Evolutionary conservation across 2,797 vertebrate genomes (phyloP).

Genomic region (Cynodonichthys magdalenae): DNA sequence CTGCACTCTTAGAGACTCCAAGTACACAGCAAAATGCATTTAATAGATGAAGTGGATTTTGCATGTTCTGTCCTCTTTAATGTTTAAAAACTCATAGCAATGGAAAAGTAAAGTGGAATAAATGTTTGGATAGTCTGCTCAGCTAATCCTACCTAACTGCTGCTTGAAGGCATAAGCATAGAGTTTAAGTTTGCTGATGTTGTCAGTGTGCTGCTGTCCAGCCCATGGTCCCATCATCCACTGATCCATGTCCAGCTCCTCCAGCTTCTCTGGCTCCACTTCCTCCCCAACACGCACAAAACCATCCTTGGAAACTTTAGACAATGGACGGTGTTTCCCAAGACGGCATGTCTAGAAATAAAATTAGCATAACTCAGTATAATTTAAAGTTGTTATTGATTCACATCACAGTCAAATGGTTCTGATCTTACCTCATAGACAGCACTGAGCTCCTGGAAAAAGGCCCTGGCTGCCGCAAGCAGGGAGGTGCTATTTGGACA

Average conservation of each 20-base stretch:
- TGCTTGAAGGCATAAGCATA: conserved; percentile 93
- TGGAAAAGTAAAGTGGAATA: background rate
- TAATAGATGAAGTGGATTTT: too few relatives aligned
- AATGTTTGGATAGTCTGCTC: background rate
- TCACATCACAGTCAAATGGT: background rate
- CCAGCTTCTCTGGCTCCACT: conserved; percentile 80
- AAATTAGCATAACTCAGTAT: background rate
- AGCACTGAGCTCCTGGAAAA: conserved; percentile 96
- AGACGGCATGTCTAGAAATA: conserved; percentile 89
- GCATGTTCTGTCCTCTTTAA: too few relatives aligned
- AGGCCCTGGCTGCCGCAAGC: conserved; percentile 89
- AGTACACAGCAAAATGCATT: too few relatives aligned
- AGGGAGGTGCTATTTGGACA: conserved; percentile 94
- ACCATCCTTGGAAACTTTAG: conserved; percentile 92
- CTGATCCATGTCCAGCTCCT: conserved; percentile 88
- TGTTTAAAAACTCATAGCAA: background rate
- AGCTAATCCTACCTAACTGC: conserved; percentile 86
- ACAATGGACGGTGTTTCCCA: conserved; percentile 96
- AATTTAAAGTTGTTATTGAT: background rate
- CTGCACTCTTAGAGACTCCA: too few relatives aligned
- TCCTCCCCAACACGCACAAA: conserved; percentile 89
- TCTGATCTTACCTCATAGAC: conserved; percentile 90
- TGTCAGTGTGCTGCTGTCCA: conserved; percentile 90
- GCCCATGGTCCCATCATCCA: conserved; percentile 91
- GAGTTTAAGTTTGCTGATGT: conserved; percentile 93